Conservation (phyloP, 2,113 vertebrate genomes). For the Megaceryle torquata region DNA sequence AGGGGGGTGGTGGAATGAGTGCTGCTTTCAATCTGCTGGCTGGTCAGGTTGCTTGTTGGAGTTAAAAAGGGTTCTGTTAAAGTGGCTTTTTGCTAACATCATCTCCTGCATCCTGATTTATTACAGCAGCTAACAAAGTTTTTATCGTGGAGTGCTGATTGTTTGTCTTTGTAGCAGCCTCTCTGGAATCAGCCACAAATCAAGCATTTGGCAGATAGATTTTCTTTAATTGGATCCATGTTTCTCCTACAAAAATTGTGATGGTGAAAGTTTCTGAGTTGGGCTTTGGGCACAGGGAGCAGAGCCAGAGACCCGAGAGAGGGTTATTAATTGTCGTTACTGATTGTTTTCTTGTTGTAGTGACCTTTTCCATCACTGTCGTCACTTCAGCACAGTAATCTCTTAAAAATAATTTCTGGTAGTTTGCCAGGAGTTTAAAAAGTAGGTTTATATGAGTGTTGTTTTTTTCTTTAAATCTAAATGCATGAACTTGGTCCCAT, state of each 20-base stretch:
- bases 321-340: neutral
- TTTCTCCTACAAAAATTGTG: neutral
- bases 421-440: neutral
- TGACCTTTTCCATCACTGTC: neutral
- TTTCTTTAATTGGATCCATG: slow-evolving; percentile 36
- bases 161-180: slow-evolving; percentile 24
- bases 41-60: slow-evolving; percentile 8
- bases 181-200: neutral
- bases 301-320: neutral
- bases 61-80: neutral
- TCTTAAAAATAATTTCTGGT: neutral
- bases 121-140: neutral
- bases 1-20: neutral
- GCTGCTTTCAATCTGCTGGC: neutral
- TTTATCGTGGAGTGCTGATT: neutral
- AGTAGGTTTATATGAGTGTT: neutral
- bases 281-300: neutral
- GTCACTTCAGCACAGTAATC: neutral
- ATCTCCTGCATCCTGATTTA: neutral
- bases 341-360: neutral
- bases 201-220: slow-evolving; percentile 9
- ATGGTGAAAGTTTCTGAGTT: neutral
- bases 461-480: neutral
- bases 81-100: slow-evolving; percentile 8
- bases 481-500: neutral